Evolutionary conservation across 2,888 invertebrate genomes (phyloP), one percentile per base, ranked within the genome.

Genomic region (Sarcophaga subvicina): DNA sequence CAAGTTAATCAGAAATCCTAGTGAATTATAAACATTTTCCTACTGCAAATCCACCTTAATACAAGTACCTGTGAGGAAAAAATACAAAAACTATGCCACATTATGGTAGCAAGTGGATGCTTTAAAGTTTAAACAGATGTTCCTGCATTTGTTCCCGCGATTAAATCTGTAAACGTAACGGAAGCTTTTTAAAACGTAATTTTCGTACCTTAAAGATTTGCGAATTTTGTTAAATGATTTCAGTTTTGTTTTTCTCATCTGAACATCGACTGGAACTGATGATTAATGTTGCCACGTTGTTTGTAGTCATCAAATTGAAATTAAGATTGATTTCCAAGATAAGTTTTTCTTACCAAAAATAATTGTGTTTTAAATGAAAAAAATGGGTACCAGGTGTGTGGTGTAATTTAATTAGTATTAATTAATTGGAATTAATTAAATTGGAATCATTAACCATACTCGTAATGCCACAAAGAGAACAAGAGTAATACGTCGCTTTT

Each of bases 1-100:
- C 59, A 77, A 67, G 67, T 77, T 69, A 77, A 77, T 77, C 67
- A 67, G 59, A 69, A 67, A 77, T 67, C 22, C 77, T 77, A 69
- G 45, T 14, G 17, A 14, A 54, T 14, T 54, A 14, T 54, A 14
- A 54, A 54, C 37, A 37, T 37, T 37, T 37, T 37, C 37, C 8
- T 8, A 37, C 8, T 0, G 2, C 37, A 37, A 0, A 10, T 37
- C 37, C 10, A 37, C 37, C 37, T 37, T 37, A 37, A 37, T 37
- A 37, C 2, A 2, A 2, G 2, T 37, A 37, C 8, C 8, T 37
- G 8, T 2, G 10, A 37, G 2, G 8, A 37, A 37, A 37, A 37
- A 37, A 37, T 37, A 37, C 37, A 37, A 37, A 37, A 37, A 37
- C 37, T 37, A 37, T 10, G 37, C 37, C 37, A 8, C 37, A 8